phyloP scores from a whole-genome alignment of 2,113 vertebrate species.

The Labeo rohita region DNA sequence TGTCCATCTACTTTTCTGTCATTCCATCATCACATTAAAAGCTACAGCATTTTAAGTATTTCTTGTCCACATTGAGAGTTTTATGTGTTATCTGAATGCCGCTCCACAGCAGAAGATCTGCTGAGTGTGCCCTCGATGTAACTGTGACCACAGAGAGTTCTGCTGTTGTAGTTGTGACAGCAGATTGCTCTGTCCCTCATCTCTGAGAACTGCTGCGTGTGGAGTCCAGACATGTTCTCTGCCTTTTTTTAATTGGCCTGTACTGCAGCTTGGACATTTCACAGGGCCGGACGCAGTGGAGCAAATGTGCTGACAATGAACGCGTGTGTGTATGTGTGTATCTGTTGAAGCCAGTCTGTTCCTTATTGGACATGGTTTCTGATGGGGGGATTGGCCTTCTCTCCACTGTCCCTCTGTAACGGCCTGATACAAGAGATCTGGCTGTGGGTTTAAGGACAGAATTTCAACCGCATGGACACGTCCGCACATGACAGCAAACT shows the following conservation, averaged over 20 bases:
- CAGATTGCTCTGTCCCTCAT: constrained; percentile 23
- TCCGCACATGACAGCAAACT: constrained; percentile 8
- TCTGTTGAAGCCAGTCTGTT: constrained; percentile 4
- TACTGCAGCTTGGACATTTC: constrained; percentile 37
- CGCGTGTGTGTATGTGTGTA: constrained; percentile 7
- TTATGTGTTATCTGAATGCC: neutral
- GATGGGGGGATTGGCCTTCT: constrained; percentile 12
- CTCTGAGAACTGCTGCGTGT: constrained; percentile 24
- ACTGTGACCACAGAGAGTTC: constrained; percentile 26
- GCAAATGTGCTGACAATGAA: constrained; percentile 42
- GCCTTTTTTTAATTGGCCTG: constrained; percentile 51
- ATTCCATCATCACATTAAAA: neutral
- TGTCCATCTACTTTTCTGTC: neutral
- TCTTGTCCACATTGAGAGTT: neutral
- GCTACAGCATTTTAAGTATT: neutral
- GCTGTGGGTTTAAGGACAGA: constrained; percentile 25
- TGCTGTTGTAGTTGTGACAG: neutral
- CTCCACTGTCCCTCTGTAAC: constrained; percentile 36
- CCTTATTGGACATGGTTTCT: constrained; percentile 22
- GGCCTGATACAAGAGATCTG: constrained; percentile 42
- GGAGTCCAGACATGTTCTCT: constrained; percentile 36
- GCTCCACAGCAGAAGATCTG: constrained; percentile 3
- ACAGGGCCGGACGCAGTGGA: constrained; percentile 25
- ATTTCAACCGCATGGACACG: constrained; percentile 26
- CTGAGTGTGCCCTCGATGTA: constrained; percentile 10